These are phyloP conservation scores for Marasmarcha lunaedactyla DNA, from an alignment of 2,888 invertebrate genomes.

Conservation along the genomic window DNA sequence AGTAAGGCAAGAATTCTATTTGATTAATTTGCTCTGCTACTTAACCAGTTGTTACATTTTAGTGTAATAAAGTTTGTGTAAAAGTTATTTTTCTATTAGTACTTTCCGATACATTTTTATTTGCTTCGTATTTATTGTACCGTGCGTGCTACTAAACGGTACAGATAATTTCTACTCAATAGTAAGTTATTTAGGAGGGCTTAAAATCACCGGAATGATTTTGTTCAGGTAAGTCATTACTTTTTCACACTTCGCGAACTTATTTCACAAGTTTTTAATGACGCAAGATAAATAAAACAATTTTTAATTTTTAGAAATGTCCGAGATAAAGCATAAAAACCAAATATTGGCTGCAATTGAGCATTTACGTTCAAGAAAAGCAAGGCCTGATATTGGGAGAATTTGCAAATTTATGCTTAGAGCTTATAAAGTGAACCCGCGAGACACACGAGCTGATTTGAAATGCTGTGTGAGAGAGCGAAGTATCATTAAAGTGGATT, in stretches of 20 bases:
- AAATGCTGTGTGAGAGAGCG: constrained; percentile 81
- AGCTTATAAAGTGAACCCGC: constrained; percentile 77
- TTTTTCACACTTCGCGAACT: constrained; percentile 9
- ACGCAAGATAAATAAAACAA: background rate
- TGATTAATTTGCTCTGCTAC: no score
- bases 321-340: constrained; percentile 76
- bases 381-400: constrained; percentile 84
- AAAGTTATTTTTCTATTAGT: no score
- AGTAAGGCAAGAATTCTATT: no score
- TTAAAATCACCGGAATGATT: constrained; percentile 57
- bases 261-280: background rate
- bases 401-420: constrained; percentile 86
- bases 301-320: constrained; percentile 50
- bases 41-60: no score
- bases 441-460: constrained; percentile 78
- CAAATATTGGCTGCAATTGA: constrained; percentile 87
- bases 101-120: no score
- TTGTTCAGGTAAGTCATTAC: constrained; percentile 36
- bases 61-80: no score
- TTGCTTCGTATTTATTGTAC: no score
- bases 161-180: no score
- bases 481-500: constrained; percentile 84
- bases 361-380: constrained; percentile 84
- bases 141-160: no score
- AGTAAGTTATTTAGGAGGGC: no score